A percentile compares a stretch with the other conserved stretches of the same genome.
These are phyloP conservation scores for Antitype chi DNA, from an alignment of 2,888 invertebrate species.

Conservation along the genomic window DNA sequence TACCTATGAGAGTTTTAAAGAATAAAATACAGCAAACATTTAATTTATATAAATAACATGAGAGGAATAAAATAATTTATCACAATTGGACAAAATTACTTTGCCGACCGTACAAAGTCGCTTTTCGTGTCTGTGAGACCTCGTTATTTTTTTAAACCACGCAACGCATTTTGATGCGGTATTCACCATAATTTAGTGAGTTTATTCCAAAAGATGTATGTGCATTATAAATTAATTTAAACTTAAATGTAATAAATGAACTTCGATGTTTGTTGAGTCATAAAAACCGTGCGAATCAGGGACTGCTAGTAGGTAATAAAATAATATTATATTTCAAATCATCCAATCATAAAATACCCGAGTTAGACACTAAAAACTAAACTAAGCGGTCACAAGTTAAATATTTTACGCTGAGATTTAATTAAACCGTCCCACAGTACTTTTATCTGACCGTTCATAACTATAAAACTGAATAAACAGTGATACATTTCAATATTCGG, in stretches of 20 bases:
- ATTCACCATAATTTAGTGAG: too few relatives aligned
- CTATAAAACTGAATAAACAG: conserved; percentile 21
- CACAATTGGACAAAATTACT: neutral
- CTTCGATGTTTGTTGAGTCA: too few relatives aligned
- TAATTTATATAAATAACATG: neutral
- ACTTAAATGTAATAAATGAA: too few relatives aligned
- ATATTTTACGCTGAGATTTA: conserved; percentile 43
- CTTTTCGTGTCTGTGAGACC: too few relatives aligned
- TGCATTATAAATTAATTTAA: too few relatives aligned
- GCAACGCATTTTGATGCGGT: too few relatives aligned
- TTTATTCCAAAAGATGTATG: too few relatives aligned
- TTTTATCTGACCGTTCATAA: conserved; percentile 37
- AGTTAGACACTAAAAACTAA: neutral
- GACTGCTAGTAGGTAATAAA: too few relatives aligned
- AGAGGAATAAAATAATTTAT: neutral
- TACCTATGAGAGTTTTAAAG: neutral
- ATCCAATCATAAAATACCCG: neutral
- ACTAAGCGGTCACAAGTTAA: conserved; percentile 1
- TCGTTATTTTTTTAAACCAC: too few relatives aligned
- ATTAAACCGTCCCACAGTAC: conserved; percentile 31
- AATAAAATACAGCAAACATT: neutral
- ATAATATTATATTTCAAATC: neutral
- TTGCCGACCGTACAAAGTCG: neutral
- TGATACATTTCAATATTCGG: conserved; percentile 8
- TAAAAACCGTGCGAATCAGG: too few relatives aligned